Base-by-base conservation (phyloP, 2,888 invertebrate species). In the Charanyca ferruginea region DNA sequence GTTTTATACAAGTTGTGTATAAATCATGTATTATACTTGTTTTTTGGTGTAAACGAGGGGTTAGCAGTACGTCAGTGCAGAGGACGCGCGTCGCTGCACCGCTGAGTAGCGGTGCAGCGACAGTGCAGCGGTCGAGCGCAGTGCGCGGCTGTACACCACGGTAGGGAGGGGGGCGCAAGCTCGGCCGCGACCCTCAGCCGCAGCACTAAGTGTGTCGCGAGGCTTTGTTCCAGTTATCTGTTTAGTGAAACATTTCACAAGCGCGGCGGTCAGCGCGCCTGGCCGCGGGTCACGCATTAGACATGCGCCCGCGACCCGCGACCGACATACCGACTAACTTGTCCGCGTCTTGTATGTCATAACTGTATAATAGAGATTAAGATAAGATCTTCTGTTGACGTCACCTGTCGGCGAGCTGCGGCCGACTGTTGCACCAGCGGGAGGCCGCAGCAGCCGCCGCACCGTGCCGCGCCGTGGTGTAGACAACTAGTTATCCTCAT, bases 191-290 rank as follows among this genome's bases (percentile, higher is more conserved):
- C 42, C 62, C 52, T 20, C 73, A 22, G 8, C 32, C 32, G 6
- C 35, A 23, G 32, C 42, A 4, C 38, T 16, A n/a, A n/a, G 4
- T 72, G 22, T 45, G 51, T 47, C 35, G 55, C 69, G 51, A 42
- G 20, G 51, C 38, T 52, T 52, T 70, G 72, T 72, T 76, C 77
- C 62, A 76, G 70, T 76, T 70, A 55, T 44, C 42, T 42, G 47
- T 38, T 61, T 55, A 72, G 42, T 55, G 22, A 70, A 61, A 55
- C 47, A 55, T 76, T 72, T 35, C 70, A 44, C 76, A 70, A 76
- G 70, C 42, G 51, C 22, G 41, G 42, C 25, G 64, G 32, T 32
- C 32, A 32, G 32, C 20, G 28, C 28, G 54, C 55, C 64, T 71
- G 41, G 73, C 42, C 32, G 45, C 51, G 35, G 60, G 23, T 52